Evolutionary conservation across 2,888 invertebrate genomes (phyloP).

Genomic region (Nematopogon swammerdamellus): DNA sequence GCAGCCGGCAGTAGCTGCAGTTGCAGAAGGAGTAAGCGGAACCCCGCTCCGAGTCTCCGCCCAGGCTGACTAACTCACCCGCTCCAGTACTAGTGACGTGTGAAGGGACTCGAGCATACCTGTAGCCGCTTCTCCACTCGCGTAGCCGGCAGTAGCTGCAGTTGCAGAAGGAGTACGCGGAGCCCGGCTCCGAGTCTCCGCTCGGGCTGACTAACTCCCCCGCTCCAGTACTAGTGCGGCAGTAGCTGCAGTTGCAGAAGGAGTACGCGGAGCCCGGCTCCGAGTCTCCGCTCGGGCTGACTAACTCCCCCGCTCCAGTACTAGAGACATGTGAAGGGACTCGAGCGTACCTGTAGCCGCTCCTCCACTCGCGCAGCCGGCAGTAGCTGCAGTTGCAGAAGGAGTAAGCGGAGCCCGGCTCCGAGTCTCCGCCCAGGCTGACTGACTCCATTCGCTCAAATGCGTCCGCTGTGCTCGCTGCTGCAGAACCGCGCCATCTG

Average conservation of each 20-base stretch:
- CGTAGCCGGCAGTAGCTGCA: conserved; percentile 59
- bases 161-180: conserved; percentile 58
- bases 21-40: conserved; percentile 60
- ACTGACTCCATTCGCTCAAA: conserved; percentile 28
- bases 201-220: conserved; percentile 30
- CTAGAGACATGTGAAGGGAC: conserved; percentile 18
- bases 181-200: conserved; percentile 45
- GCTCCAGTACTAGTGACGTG: too few species aligned
- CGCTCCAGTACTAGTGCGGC: conserved; percentile 47
- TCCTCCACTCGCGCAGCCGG: conserved; percentile 44
- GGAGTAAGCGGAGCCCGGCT: conserved; percentile 58
- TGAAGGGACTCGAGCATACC: conserved; percentile 19
- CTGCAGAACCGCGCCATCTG: conserved; percentile 48
- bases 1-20: conserved; percentile 58
- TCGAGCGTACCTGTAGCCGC: conserved; percentile 37
- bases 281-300: conserved; percentile 39
- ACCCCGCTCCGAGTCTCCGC: conserved; percentile 42
- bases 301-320: conserved; percentile 33
- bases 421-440: conserved; percentile 41
- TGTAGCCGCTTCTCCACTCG: conserved; percentile 44
- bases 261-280: conserved; percentile 58
- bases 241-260: conserved; percentile 60
- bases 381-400: conserved; percentile 62
- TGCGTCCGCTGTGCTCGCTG: conserved; percentile 33
- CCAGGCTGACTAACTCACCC: conserved; percentile 27